Conservation (phyloP, 2,888 invertebrate species). For the Hydroisotoma schaefferi region DNA sequence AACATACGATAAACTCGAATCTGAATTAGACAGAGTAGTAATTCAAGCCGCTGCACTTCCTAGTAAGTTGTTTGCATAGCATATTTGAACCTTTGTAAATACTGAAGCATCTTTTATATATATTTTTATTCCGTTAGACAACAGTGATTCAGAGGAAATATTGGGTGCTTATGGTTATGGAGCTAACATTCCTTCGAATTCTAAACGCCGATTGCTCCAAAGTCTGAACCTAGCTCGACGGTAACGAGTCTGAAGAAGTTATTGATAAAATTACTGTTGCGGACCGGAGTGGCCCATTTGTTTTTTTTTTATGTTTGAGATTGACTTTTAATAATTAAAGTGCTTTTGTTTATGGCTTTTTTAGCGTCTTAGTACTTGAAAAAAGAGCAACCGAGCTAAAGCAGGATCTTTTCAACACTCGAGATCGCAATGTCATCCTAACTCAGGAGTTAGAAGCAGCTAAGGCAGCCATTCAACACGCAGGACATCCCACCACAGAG, state of each 20-base stretch:
- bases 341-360: too few relatives aligned
- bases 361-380: constrained; percentile 18
- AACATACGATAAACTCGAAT: constrained; percentile 11
- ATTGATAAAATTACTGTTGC: too few relatives aligned
- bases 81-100: too few relatives aligned
- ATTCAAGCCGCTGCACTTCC: constrained; percentile 11
- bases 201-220: constrained; percentile 6
- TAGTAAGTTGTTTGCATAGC: constrained; percentile 5
- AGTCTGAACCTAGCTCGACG: constrained; percentile 4
- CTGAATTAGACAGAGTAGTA: constrained; percentile 11
- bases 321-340: too few relatives aligned
- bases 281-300: too few relatives aligned
- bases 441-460: constrained; percentile 10
- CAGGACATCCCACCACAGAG: constrained; percentile 8
- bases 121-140: too few relatives aligned
- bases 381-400: constrained; percentile 10
- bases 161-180: constrained; percentile 1
- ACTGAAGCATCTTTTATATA: too few relatives aligned
- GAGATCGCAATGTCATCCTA: constrained; percentile 11
- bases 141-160: constrained; percentile 3
- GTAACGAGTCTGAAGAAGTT: too few relatives aligned
- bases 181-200: constrained; percentile 7
- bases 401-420: constrained; percentile 4
- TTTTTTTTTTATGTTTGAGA: background rate
- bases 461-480: background rate